Conservation (phyloP, 1,140 invertebrate genomes). For the Yoshiicerus persimilis region DNA sequence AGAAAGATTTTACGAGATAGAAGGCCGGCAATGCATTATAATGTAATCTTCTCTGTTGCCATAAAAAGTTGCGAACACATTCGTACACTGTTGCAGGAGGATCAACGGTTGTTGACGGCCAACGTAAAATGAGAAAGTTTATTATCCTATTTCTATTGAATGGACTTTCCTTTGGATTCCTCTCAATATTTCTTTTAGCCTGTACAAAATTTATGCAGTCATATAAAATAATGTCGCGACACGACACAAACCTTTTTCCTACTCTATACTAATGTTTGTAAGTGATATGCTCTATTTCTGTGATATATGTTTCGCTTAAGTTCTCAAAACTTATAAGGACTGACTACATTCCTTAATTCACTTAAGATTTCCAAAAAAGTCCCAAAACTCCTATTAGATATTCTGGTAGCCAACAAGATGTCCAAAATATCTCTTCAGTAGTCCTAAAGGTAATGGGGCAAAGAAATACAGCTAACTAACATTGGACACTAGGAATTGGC, state of each 20-base stretch:
- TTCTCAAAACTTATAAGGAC: too few species aligned
- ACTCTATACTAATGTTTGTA: not conserved
- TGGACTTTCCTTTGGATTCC: not conserved
- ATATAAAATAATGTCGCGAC: not conserved
- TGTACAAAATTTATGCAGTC: not conserved
- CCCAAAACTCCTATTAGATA: too few species aligned
- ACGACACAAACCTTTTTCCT: not conserved
- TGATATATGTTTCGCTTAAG: too few species aligned
- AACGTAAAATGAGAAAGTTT: not conserved
- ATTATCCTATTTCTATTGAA: constrained; percentile 5
- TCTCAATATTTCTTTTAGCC: not conserved
- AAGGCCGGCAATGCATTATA: too few species aligned
- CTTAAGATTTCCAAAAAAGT: too few species aligned
- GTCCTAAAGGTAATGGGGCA: too few species aligned
- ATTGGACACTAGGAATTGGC: too few species aligned
- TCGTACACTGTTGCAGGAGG: not conserved
- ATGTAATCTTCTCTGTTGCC: not conserved
- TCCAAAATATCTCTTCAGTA: too few species aligned
- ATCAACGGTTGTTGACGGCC: not conserved
- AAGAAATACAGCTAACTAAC: too few species aligned
- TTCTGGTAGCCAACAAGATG: too few species aligned
- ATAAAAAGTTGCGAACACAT: not conserved
- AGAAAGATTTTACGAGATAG: not conserved
- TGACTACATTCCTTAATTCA: too few species aligned
- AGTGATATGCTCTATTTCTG: too few species aligned